phyloP scores from a whole-genome alignment of 2,797 vertebrate species.

The Anolis apletophallus region DNA sequence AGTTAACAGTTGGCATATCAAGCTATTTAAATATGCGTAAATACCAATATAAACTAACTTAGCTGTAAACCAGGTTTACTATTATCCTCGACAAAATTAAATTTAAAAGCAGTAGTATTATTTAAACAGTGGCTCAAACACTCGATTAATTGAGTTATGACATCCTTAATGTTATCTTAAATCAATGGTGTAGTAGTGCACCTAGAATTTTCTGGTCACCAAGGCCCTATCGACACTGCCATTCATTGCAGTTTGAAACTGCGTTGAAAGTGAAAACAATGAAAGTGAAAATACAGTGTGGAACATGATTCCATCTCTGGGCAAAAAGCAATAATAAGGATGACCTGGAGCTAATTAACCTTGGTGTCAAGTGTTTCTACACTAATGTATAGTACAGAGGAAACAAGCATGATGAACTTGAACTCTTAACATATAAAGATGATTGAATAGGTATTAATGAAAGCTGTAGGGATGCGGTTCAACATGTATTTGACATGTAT shows the following conservation, averaged over 20 bases:
- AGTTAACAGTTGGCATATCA: constrained; percentile 48
- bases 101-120: constrained; percentile 55
- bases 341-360: too few species aligned
- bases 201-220: not conserved
- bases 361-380: too few species aligned
- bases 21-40: constrained; percentile 69
- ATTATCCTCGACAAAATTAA: not conserved
- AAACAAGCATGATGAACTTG: too few species aligned
- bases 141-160: not conserved
- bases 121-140: constrained; percentile 20
- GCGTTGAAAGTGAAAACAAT: too few species aligned
- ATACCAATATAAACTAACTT: constrained; percentile 54
- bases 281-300: too few species aligned
- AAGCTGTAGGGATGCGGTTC: too few species aligned
- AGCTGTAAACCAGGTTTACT: constrained; percentile 37
- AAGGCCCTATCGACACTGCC: not conserved
- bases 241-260: too few species aligned
- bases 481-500: not conserved
- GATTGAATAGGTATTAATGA: too few species aligned
- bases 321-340: too few species aligned
- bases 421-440: too few species aligned
- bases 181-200: not conserved
- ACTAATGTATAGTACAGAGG: too few species aligned
- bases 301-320: too few species aligned
- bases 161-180: constrained; percentile 32